phyloP scores from a whole-genome alignment of 2,888 invertebrate genomes.

The Euspilapteryx auroguttella region DNA sequence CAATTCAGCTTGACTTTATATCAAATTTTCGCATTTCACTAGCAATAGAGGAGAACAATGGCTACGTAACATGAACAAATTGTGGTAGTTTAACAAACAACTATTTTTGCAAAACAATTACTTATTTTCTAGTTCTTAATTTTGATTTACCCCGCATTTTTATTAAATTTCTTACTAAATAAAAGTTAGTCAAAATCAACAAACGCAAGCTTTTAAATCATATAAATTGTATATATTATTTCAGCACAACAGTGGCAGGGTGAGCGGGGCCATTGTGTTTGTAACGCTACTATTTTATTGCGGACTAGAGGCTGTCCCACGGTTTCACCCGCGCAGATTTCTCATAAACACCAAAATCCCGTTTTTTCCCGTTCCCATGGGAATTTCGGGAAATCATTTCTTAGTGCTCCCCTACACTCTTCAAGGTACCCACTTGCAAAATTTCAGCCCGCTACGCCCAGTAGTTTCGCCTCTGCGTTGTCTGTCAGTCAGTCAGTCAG shows the following conservation, averaged over 20 bases:
- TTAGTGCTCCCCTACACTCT: neutral
- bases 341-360: neutral
- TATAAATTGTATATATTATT: too few relatives aligned
- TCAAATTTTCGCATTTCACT: constrained; percentile 7
- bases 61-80: too few relatives aligned
- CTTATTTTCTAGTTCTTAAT: too few relatives aligned
- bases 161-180: too few relatives aligned
- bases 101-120: too few relatives aligned
- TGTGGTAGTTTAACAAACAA: too few relatives aligned
- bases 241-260: too few relatives aligned
- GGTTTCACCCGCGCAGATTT: neutral
- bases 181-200: too few relatives aligned
- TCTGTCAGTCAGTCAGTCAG: neutral
- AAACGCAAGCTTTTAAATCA: too few relatives aligned
- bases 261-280: too few relatives aligned
- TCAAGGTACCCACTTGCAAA: neutral
- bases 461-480: neutral
- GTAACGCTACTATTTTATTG: neutral
- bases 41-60: too few relatives aligned
- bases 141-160: too few relatives aligned
- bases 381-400: neutral
- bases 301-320: neutral
- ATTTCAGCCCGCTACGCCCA: neutral
- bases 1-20: constrained; percentile 10
- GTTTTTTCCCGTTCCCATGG: neutral